Conservation (phyloP, 1,140 invertebrate genomes). For the Heliconius congener region DNA sequence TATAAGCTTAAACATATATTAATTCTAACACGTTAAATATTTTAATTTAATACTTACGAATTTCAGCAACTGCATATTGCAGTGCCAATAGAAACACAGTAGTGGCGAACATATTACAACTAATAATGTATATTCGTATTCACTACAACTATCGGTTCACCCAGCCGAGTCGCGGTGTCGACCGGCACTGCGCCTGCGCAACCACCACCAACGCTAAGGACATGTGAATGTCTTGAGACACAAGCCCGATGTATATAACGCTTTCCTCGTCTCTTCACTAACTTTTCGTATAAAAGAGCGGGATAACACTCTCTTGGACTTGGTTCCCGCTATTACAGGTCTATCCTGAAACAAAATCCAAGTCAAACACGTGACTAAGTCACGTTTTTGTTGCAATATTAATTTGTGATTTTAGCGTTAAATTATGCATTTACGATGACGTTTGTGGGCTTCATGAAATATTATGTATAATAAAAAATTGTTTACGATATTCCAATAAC, state of each 20-base stretch:
- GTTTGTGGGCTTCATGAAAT: background rate
- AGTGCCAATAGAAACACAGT: slow-evolving; percentile 56
- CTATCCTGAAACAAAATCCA: slow-evolving; percentile 30
- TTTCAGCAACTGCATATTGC: slow-evolving; percentile 61
- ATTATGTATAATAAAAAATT: background rate
- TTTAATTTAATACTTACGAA: slow-evolving; percentile 56
- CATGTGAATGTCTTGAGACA: slow-evolving; percentile 55
- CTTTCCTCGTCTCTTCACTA: slow-evolving; percentile 25
- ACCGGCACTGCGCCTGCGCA: slow-evolving; percentile 57
- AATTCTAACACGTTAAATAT: background rate
- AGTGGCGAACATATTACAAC: slow-evolving; percentile 63
- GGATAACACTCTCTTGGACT: background rate
- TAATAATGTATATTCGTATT: slow-evolving; percentile 26
- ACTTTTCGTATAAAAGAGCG: slow-evolving; percentile 15
- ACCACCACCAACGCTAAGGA: slow-evolving; percentile 55
- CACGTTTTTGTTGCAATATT: slow-evolving; percentile 14
- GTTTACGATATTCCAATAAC: background rate
- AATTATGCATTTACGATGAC: slow-evolving; percentile 5
- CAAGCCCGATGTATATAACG: slow-evolving; percentile 32
- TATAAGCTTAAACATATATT: background rate
- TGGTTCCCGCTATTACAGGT: slow-evolving; percentile 29
- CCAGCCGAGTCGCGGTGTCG: slow-evolving; percentile 58
- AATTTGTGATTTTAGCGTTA: background rate
- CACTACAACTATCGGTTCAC: slow-evolving; percentile 45
- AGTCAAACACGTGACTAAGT: slow-evolving; percentile 23